Evolutionary conservation across 2,888 invertebrate species (phyloP), one percentile per base, ranked within the genome.

Genomic region (Myopa testacea): DNA sequence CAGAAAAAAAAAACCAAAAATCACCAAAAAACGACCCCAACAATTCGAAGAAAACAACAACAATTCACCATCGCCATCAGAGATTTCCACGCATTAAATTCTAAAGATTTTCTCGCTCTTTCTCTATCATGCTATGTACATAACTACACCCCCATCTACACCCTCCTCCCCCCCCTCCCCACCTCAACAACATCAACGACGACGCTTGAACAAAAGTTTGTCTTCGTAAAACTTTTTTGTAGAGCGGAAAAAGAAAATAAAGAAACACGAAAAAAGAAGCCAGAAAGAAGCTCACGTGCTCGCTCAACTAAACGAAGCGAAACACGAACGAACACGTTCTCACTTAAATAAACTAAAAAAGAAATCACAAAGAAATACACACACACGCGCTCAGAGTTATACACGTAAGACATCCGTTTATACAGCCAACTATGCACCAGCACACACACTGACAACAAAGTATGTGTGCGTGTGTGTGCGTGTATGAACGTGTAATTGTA

Each of bases 221-320:
- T 58, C 58, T 50, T 50, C 50, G 14, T 14, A 50, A 50, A 12
- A 6, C 58, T n/a, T 58, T 58, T 58, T n/a, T 58, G 6, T 58
- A 6, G 14, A 16, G 6, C n/a, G 6, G 16, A 58, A 12, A 58
- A 10, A n/a, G 16, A n/a, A n/a, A 58, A n/a, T 4, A 38, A 67
- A 67, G 10, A 34, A 12, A 8, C 8, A 10, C 12, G 19, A 60
- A 19, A 60, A 45, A 6, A 26, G 40, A 40, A 62, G 45, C 62
- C 63, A 19, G 40, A 45, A 6, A 26, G 40, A 40, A 62, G 45
- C 62, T 74, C 74, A 52, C 52, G 65, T 65, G 65, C 74, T 65
- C 67, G 34, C n/a, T 67, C 50, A 38, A 52, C 65, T 65, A 34
- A 75, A 75, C 63, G 19, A 45, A 34, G n/a, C 16, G 10, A 65